Base-by-base conservation (phyloP, 37 sponge, comb jelly and placozoan genomes). In the Halichondria panicea region DNA sequence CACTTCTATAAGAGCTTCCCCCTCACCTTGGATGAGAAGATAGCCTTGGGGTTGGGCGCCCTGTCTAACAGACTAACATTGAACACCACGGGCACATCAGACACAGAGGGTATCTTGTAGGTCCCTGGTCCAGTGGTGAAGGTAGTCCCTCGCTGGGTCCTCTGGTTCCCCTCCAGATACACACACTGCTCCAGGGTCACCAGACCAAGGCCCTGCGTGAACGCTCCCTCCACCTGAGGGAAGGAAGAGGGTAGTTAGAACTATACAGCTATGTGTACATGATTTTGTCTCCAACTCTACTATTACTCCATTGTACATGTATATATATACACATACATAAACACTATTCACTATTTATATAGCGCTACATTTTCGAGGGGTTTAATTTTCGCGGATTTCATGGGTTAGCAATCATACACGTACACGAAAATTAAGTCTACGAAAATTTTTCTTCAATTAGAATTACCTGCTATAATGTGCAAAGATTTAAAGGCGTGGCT, bases 11-110 rank as follows among this genome's bases (percentile, higher is more conserved):
- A 35, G 12, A 30, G 28, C 45, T 21, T n/a, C n/a, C n/a, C n/a
- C n/a, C n/a, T n/a, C n/a, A 85, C 94, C 80, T 89, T 93, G 9
- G 94, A 93, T 8, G 79, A 82, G 50, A 83, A 93, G 19, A 93
- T 83, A 28, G 90, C 94, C 35, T 71, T 72, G 7, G 84, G 55
- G 66, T 93, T 93, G 19, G 86, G 82, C 1, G 86, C 62, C 12
- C 70, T 53, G n/a, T 79, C 74, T 43, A 93, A 43, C 35, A 93
- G 77, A 28, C 83, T 71, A 0, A 93, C 94, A 70, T 89, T 86
- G 71, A 93, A 78, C 37, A 89, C 72, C 1, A 72, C 18, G 1
- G 94, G 94, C 54, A 86, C 70, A 42, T 93, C 94, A 35, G 82
- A 64, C 65, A 54, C 67, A 7, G 82, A 58, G 15, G 94, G 94